phyloP scores from a whole-genome alignment of 2,113 vertebrate species.

The Aleadryas rufinucha region DNA sequence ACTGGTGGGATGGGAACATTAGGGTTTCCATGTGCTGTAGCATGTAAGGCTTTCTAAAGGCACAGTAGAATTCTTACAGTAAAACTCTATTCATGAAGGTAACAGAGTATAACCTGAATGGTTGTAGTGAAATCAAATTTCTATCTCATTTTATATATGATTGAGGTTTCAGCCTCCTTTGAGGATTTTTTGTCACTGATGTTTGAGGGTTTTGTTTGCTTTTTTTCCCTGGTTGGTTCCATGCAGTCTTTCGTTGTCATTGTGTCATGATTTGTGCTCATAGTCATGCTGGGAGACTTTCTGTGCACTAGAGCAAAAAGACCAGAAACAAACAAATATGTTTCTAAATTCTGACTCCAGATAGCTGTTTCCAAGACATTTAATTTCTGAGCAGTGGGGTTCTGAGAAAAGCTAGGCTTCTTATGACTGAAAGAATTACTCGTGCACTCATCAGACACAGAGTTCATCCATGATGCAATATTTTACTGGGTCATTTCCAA shows the following conservation, averaged over 20 bases:
- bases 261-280: not conserved
- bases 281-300: not conserved
- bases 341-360: not conserved
- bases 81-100: not conserved
- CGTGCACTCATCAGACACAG: not conserved
- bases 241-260: not conserved
- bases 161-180: not conserved
- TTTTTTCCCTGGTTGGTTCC: not conserved
- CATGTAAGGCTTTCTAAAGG: not conserved
- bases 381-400: not conserved
- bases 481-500: constrained; percentile 20
- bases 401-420: not conserved
- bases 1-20: not conserved
- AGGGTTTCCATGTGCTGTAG: not conserved
- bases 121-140: not conserved
- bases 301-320: not conserved
- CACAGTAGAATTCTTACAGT: not conserved
- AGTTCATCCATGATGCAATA: constrained; percentile 32
- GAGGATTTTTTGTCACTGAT: not conserved
- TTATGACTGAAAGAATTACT: not conserved
- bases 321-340: not conserved
- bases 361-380: not conserved
- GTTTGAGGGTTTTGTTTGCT: not conserved
- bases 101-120: not conserved
- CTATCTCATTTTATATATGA: not conserved